Percentiles rank a stretch among this genome's conserved stretches.
phyloP scores from a whole-genome alignment of 2,797 vertebrate genomes.

The Acanthurus leucopareius region DNA sequence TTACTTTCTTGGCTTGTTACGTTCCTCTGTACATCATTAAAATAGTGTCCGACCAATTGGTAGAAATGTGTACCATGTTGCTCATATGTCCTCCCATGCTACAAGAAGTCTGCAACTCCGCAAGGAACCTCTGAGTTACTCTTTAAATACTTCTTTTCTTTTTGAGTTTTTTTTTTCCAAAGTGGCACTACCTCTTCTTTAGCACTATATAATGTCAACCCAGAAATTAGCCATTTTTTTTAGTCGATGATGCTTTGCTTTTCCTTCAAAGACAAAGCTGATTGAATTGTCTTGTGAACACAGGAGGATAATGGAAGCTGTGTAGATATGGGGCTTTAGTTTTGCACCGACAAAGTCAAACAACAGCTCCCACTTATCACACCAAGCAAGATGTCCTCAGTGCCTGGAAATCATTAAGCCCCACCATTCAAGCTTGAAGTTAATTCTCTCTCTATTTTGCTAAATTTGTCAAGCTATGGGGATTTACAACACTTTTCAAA shows the following conservation, averaged over 20 bases:
- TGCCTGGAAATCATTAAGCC: slow-evolving; percentile 74
- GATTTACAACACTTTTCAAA: slow-evolving; percentile 68
- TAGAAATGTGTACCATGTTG: too few species aligned
- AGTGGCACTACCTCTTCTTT: neutral
- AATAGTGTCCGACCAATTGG: too few species aligned
- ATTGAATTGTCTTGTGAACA: slow-evolving; percentile 70
- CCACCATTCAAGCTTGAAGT: slow-evolving; percentile 75
- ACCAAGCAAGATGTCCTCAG: slow-evolving; percentile 72
- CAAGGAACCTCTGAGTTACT: too few species aligned
- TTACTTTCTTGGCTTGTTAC: too few species aligned
- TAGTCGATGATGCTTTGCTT: slow-evolving; percentile 46
- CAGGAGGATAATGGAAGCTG: slow-evolving; percentile 64
- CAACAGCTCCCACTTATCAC: slow-evolving; percentile 77
- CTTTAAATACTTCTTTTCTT: too few species aligned
- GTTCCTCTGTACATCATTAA: too few species aligned
- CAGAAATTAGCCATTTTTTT: slow-evolving; percentile 43
- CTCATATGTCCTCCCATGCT: too few species aligned
- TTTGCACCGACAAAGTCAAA: slow-evolving; percentile 76
- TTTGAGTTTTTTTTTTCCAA: neutral
- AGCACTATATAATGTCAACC: slow-evolving; percentile 11
- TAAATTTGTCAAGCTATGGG: slow-evolving; percentile 67
- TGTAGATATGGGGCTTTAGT: slow-evolving; percentile 68
- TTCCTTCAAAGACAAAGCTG: slow-evolving; percentile 49
- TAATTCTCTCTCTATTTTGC: slow-evolving; percentile 71
- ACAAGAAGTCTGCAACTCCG: too few species aligned